Evolutionary conservation across 2,888 invertebrate genomes (phyloP).

Genomic region (Ischnus inquisitorius): DNA sequence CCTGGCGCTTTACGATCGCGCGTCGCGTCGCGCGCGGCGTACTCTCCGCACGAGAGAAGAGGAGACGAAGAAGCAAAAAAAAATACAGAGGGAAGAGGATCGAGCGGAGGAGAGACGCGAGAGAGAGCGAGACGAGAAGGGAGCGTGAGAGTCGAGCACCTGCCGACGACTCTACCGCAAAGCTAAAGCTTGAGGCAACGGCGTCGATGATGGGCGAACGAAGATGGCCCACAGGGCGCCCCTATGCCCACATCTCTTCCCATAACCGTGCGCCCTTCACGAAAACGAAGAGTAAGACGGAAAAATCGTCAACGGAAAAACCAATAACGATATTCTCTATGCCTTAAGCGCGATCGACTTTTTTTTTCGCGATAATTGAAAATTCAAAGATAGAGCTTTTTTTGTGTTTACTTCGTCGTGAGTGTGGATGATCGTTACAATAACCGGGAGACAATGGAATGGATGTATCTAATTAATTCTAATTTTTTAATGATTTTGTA

Average conservation of each 20-base stretch:
- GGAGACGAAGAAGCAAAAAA: constrained; percentile 35
- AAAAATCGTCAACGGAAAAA: constrained; percentile 7
- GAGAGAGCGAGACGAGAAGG: constrained; percentile 73
- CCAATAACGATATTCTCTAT: background rate
- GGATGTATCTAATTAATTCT: too few relatives aligned
- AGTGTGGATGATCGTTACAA: too few relatives aligned
- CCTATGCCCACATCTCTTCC: constrained; percentile 79
- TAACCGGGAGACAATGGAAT: too few relatives aligned
- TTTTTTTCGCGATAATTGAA: background rate
- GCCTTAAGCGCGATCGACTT: background rate
- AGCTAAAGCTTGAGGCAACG: constrained; percentile 43
- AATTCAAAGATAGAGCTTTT: background rate
- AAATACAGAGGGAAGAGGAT: constrained; percentile 65
- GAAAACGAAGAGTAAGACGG: constrained; percentile 69
- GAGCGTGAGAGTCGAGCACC: constrained; percentile 78
- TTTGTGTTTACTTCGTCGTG: too few relatives aligned
- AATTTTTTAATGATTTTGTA: too few relatives aligned
- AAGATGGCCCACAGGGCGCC: constrained; percentile 73
- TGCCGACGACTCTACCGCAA: constrained; percentile 75
- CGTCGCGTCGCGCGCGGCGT: constrained; percentile 62
- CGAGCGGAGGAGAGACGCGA: constrained; percentile 67
- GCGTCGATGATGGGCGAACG: constrained; percentile 67
- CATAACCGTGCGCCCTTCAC: constrained; percentile 37
- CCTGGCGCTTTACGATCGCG: constrained; percentile 52
- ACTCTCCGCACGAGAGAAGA: constrained; percentile 54